A percentile compares a stretch with the other conserved stretches of the same genome.
phyloP scores from a whole-genome alignment of 2,797 vertebrate genomes.

The Pogoniulus pusillus region DNA sequence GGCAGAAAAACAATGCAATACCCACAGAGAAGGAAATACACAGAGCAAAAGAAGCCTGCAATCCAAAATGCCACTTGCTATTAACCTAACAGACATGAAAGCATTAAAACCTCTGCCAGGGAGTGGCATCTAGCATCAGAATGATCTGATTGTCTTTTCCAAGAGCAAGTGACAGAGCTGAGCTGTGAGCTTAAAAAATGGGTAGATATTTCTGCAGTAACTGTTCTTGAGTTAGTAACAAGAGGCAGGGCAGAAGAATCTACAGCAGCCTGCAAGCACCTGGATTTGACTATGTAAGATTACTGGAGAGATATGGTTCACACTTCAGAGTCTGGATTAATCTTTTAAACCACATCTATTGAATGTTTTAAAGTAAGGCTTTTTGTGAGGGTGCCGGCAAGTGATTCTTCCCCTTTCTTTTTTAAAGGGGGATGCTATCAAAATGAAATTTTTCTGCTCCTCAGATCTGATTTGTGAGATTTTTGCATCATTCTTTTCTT shows the following conservation, averaged over 20 bases:
- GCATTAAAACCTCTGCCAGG: not conserved
- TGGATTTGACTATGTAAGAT: not conserved
- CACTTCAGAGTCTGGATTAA: not conserved
- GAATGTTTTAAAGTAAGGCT: not conserved
- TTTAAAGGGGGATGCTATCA: not conserved
- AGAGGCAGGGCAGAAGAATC: not conserved
- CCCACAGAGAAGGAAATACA: not conserved
- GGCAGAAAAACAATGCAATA: not conserved
- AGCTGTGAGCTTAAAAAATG: not conserved
- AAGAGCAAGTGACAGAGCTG: not conserved
- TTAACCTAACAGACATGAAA: not conserved
- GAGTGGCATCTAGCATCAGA: not conserved
- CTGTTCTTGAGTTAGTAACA: not conserved
- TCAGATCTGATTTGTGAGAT: not conserved
- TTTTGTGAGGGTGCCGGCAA: not conserved
- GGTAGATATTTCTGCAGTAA: not conserved
- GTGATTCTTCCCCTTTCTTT: not conserved
- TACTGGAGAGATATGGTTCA: not conserved
- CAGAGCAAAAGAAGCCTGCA: not conserved
- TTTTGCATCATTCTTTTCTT: not conserved
- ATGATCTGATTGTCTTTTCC: accelerated
- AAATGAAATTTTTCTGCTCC: not conserved
- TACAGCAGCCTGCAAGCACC: not conserved
- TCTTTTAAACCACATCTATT: not conserved
- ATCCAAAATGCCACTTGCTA: not conserved